These are phyloP conservation scores for Nomada hirtipes DNA, from an alignment of 2,888 invertebrate genomes.

Conservation along the genomic window DNA sequence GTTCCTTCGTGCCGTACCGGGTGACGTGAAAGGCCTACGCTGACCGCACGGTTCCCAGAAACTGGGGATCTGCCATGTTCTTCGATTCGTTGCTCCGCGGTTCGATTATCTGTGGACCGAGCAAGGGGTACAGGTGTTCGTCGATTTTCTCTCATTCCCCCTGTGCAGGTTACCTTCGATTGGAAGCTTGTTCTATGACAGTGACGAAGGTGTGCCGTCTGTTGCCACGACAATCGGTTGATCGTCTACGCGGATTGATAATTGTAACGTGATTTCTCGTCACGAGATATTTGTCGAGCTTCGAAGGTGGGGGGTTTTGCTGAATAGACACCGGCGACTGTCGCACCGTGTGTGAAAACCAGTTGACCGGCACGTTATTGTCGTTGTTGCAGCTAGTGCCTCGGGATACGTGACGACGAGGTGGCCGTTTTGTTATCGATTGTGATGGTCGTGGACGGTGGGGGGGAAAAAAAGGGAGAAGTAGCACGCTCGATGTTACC, in stretches of 20 bases:
- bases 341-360: background rate
- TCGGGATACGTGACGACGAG: background rate
- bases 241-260: conserved; percentile 28
- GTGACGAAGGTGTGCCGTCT: too few relatives aligned
- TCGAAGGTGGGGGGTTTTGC: background rate
- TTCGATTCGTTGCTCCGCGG: background rate
- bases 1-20: background rate
- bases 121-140: background rate
- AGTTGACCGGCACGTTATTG: background rate
- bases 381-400: background rate
- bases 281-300: conserved; percentile 15
- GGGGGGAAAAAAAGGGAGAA: conserved; percentile 11
- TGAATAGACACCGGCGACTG: conserved; percentile 1
- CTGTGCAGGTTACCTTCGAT: background rate
- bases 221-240: background rate
- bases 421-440: conserved; percentile 41
- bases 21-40: background rate
- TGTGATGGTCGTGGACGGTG: conserved; percentile 11
- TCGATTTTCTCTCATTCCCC: background rate
- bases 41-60: too few relatives aligned
- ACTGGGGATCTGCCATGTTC: too few relatives aligned
- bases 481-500: conserved; percentile 33
- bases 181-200: background rate
- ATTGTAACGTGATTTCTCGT: background rate
- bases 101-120: background rate